Evolutionary conservation across 2,797 vertebrate species (phyloP).

Genomic region (Allobates femoralis): DNA sequence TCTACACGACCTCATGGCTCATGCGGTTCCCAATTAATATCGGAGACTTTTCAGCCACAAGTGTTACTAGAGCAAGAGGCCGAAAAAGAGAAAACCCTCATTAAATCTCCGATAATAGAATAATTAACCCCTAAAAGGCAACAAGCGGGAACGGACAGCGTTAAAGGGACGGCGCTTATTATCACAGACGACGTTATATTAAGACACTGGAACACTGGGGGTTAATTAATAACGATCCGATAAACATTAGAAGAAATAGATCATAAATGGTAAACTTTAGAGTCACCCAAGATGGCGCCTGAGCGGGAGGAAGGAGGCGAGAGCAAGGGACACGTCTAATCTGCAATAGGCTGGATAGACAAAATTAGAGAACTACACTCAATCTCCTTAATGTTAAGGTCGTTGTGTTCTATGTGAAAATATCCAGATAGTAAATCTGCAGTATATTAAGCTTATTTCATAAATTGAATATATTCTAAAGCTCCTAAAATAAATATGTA

Average conservation of each 20-base stretch:
- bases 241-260: background rate
- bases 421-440: too few species aligned
- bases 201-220: background rate
- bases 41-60: conserved; percentile 68
- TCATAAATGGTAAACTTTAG: background rate
- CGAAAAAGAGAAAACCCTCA: conserved; percentile 28
- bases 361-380: too few species aligned
- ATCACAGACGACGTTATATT: background rate
- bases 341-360: background rate
- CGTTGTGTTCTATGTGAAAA: too few species aligned
- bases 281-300: background rate
- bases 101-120: conserved; percentile 51
- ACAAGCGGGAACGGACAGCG: background rate
- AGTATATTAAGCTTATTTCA: too few species aligned
- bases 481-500: too few species aligned
- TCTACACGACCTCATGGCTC: background rate
- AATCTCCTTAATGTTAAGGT: too few species aligned
- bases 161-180: background rate
- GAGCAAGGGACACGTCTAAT: background rate
- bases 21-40: conserved; percentile 74
- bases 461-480: too few species aligned
- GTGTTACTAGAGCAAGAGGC: conserved; percentile 60
- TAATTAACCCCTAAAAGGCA: conserved; percentile 35
- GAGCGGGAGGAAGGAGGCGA: background rate
- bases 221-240: background rate